phyloP scores from a whole-genome alignment of 2,888 invertebrate genomes.

The Leucozona laternaria region DNA sequence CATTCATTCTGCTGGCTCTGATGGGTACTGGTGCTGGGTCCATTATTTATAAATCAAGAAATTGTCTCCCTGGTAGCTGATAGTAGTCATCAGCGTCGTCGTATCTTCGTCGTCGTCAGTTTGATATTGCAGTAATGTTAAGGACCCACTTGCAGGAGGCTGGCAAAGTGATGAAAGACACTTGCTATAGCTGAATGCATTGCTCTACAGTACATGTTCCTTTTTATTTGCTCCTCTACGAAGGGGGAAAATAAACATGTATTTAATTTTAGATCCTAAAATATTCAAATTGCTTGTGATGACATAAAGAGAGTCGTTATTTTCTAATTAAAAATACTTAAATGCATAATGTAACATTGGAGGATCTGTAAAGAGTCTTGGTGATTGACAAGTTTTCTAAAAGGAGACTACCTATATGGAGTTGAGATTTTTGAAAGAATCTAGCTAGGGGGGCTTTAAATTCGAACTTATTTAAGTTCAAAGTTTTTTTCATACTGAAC shows the following conservation, averaged over 20 bases:
- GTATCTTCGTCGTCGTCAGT: not conserved
- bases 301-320: conserved; percentile 69
- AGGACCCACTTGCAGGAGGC: conserved; percentile 74
- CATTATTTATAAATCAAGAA: conserved; percentile 61
- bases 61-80: conserved; percentile 56
- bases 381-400: conserved; percentile 36
- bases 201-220: not conserved
- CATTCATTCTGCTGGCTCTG: conserved; percentile 27
- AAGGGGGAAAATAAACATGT: conserved; percentile 38
- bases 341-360: conserved; percentile 40
- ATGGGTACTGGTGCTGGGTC: too few relatives aligned
- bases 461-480: not conserved
- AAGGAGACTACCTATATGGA: not conserved
- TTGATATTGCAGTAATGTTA: conserved; percentile 39
- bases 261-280: conserved; percentile 67
- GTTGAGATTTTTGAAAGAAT: not conserved
- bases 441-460: conserved; percentile 5
- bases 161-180: conserved; percentile 72
- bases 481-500: too few relatives aligned
- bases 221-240: conserved; percentile 36
- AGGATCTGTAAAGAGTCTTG: conserved; percentile 35
- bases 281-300: conserved; percentile 68
- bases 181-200: conserved; percentile 57
- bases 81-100: not conserved
- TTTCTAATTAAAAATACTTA: conserved; percentile 54